Base-by-base conservation (phyloP, 2,113 vertebrate species). In the Anas platyrhynchos region DNA sequence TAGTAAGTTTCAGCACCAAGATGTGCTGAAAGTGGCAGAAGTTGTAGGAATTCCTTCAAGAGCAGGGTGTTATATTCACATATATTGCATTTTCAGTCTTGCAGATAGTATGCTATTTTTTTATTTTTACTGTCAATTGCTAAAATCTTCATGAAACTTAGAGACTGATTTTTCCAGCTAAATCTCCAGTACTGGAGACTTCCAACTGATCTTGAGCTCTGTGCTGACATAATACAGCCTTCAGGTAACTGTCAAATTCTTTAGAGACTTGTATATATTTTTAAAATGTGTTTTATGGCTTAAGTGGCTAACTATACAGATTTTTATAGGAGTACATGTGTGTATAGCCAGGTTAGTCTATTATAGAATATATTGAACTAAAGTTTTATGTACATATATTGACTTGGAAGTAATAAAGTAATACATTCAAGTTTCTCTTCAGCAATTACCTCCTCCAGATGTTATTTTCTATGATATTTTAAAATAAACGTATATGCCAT, bases 281-380 rank as follows among this genome's bases (percentile, higher is more conserved):
- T 89, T 50, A 66, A 95, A 73, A 92, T 59, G 62, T 94, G 91
- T 88, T 96, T 97, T 91, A 89, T 79, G 46, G 31, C 9, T 13
- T n/a, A 85, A 79, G 78, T 62, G 59, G 44, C 17, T 77, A 94
- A 76, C 85, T 89, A 73, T 56, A 66, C 6, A 80, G 58, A 7
- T 41, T 69, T 95, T 89, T 79, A 76, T 68, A 76, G 54, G 16
- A 84, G 73, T 58, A 34, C 26, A 26, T 65, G 12, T 84, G 65
- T 84, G 10, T 82, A 50, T 74, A 86, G 9, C 32, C 56, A 72
- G 43, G 8, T 34, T n/a, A 87, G 38, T 79, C 58, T 74, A 80
- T 83, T 73, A 79, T 6, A 62, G 26, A 61, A 54, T 75, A 63
- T 18, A 87, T 12, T 17, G 12, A 91, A 65, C 26, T 79, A 72